These are phyloP conservation scores for Corvus hawaiiensis DNA, from an alignment of 2,113 vertebrate species.

Conservation along the genomic window DNA sequence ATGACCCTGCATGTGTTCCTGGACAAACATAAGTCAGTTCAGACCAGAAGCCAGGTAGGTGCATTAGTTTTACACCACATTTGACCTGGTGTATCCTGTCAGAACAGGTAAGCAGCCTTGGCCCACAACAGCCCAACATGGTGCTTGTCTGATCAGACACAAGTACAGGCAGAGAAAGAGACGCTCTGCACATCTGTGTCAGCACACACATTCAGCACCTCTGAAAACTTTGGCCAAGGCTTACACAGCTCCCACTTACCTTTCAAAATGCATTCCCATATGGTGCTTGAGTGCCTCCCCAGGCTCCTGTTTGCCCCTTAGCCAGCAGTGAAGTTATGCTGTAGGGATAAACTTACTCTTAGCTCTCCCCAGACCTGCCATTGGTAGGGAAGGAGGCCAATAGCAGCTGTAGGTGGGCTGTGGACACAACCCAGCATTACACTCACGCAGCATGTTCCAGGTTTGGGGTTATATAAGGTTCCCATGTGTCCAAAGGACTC, in stretches of 20 bases:
- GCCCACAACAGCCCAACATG: not conserved
- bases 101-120: not conserved
- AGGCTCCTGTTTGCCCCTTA: not conserved
- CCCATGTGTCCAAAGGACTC: not conserved
- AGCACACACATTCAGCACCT: not conserved
- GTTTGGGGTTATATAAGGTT: not conserved
- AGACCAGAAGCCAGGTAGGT: not conserved
- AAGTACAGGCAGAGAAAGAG: not conserved
- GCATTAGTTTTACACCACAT: not conserved
- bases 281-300: not conserved
- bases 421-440: not conserved
- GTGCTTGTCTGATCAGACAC: not conserved
- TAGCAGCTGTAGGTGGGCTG: not conserved
- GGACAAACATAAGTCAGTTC: not conserved
- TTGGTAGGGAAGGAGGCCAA: not conserved
- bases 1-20: accelerated
- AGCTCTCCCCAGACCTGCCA: not conserved
- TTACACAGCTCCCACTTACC: not conserved
- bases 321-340: not conserved
- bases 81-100: not conserved
- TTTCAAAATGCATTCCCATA: not conserved
- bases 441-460: not conserved
- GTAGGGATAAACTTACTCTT: not conserved
- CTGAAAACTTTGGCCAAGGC: not conserved
- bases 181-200: not conserved